Base-by-base conservation (phyloP, 2,113 vertebrate species). In the Eubucco bourcierii region DNA sequence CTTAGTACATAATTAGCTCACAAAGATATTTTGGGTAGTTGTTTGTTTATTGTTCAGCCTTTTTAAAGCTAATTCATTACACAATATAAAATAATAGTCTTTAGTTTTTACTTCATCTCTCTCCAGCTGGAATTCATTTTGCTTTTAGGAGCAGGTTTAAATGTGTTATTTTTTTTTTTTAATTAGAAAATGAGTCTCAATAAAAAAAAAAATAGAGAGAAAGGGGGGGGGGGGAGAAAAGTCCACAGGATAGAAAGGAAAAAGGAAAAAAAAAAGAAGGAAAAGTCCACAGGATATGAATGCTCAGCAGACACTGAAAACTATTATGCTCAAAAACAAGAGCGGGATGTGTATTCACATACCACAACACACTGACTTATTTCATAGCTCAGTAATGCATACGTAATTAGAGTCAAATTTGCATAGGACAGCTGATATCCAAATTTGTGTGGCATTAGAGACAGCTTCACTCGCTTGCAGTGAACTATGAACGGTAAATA, bases 1-100 rank as follows among this genome's bases (percentile, higher is more conserved):
- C 94, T 96, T 97, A 95, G 93, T 96, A 90, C 74, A 61, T 97
- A 97, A 97, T 98, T 97, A 97, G 96, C 91, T 94, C 94, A 86
- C 76, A 58, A 72, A 86, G 92, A 52, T 84, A 61, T 94, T 97
- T 87, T 34, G 23, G 81, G 64, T 85, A 78, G 90, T 91, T 97
- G 82, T 97, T 97, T 97, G 92, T 97, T 97, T 94, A 95, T 94
- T 58, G 50, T 52, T 90, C 53, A 76, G 20, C 16, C 33, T 68
- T 88, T 94, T 94, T 52, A 91, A 88, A 93, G 64, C 24, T 88
- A 90, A 90, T 87, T 94, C 41, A 59, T 61, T 63, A 24, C 24
- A 64, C 28, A n/a, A 9, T 75, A 77, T 55, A 84, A 84, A 80
- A 88, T 63, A 87, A 31, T 4, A 85, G 44, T 39, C 66, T 23